These are phyloP conservation scores for Plestiodon gilberti DNA, from an alignment of 2,113 vertebrate species.

Conservation along the genomic window DNA sequence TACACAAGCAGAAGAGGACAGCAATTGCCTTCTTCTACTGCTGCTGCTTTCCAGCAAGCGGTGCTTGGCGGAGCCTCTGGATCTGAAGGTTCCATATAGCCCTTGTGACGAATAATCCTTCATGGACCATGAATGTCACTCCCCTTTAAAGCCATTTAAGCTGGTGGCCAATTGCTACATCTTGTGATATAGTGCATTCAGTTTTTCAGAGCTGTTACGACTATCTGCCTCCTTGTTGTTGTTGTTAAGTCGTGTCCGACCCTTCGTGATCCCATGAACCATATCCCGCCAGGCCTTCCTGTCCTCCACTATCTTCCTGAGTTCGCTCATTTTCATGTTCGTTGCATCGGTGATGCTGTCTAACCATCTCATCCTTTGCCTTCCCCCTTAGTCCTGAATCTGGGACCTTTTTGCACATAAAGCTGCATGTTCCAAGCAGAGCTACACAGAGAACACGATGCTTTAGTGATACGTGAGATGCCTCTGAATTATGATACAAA, in stretches of 20 bases:
- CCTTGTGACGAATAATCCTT: background rate
- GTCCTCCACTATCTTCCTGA: too few species aligned
- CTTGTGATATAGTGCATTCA: background rate
- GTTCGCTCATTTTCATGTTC: too few species aligned
- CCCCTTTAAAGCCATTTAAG: background rate
- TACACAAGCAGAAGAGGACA: background rate
- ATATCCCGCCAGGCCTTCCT: too few species aligned
- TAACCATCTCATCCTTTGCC: too few species aligned
- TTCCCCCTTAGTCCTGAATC: too few species aligned
- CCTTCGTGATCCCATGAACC: too few species aligned
- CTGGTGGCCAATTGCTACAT: background rate
- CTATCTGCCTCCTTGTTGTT: background rate
- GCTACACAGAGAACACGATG: too few species aligned
- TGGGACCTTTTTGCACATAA: background rate
- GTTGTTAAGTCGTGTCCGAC: too few species aligned
- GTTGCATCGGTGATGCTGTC: too few species aligned
- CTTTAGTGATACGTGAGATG: background rate
- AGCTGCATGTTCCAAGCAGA: too few species aligned
- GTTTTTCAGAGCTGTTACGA: background rate
- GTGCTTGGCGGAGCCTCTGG: background rate
- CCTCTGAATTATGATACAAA: background rate
- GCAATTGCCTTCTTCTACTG: background rate
- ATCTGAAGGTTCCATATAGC: background rate
- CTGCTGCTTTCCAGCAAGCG: background rate
- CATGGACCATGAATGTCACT: background rate